Base-by-base conservation (phyloP, 2,113 vertebrate genomes). In the Ia io region DNA sequence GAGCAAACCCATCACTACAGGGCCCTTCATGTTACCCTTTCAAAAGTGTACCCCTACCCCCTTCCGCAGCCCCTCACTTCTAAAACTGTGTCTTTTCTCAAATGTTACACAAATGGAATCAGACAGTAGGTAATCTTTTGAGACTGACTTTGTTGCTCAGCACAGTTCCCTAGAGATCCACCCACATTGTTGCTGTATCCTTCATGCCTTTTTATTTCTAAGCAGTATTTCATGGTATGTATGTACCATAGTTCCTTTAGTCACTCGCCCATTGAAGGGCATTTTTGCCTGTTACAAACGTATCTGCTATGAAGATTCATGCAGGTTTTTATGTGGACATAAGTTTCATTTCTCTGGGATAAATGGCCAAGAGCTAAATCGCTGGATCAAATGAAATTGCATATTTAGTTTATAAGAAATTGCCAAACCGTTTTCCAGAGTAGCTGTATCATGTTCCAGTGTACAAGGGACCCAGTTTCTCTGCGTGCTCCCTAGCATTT, bases 291-390 rank as follows among this genome's bases (percentile, higher is more conserved):
- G 7, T 90, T 95, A 42, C 22, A 84, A 65, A 51, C 10, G 89
- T 79, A 95, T 28, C 28, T 22, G 53, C 67, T 30, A 28, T 40
- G 65, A 78, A 92, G n/a, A 84, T 88, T 76, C 44, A n/a, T 30
- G 11, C 25, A 80, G 7, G 17, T 79, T 91, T 82, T 91, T 74
- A 37, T 83, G 14, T 32, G 63, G 53, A 63, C 13, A 0, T 69
- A 74, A 35, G 35, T 49, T 96, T 92, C n/a, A 76, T 92, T 93
- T 96, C 35, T 84, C 42, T 83, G 42, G 51, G 35, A 74, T 84
- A 44, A 77, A 77, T 69, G 23, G 11, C 93, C 53, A 51, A 51
- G 35, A 86, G 13, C 42, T 71, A 42, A 65, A 49, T 30, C 22
- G 0, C 67, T 51, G 1, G 73, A 84, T 92, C 51, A 42, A 84